Evolutionary conservation across 2,888 invertebrate genomes (phyloP).

Genomic region (Sipha maydis): DNA sequence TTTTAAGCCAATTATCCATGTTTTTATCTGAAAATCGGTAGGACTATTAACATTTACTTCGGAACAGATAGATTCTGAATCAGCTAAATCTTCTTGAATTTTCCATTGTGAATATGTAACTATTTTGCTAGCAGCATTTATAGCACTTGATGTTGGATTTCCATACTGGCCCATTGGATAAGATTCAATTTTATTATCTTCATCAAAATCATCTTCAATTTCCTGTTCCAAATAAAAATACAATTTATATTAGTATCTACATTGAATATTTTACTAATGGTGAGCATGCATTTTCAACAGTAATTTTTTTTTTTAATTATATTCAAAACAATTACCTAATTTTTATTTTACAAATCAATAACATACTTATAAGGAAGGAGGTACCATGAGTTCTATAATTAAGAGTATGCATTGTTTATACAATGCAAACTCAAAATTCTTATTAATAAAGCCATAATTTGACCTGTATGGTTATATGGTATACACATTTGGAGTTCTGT

Average conservation of each 20-base stretch:
- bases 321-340: too few species aligned
- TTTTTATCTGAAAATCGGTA: conserved; percentile 44
- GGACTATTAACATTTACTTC: conserved; percentile 58
- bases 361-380: neutral
- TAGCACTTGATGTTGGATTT: conserved; percentile 40
- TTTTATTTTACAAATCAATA: neutral
- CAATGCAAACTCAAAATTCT: too few species aligned
- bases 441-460: too few species aligned
- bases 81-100: conserved; percentile 58
- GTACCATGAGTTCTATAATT: too few species aligned
- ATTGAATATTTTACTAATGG: neutral
- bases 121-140: conserved; percentile 54
- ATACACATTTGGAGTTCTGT: too few species aligned
- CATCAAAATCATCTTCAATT: conserved; percentile 51
- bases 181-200: conserved; percentile 58
- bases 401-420: too few species aligned
- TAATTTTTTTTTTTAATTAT: neutral
- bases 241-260: neutral
- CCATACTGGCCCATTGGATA: conserved; percentile 60
- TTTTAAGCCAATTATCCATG: conserved; percentile 50
- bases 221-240: conserved; percentile 20
- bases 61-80: conserved; percentile 48
- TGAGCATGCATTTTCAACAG: neutral
- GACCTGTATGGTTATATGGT: too few species aligned
- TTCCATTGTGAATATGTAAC: conserved; percentile 60